Base-by-base conservation (phyloP, 2,113 vertebrate genomes). In the Xiphias gladius region DNA sequence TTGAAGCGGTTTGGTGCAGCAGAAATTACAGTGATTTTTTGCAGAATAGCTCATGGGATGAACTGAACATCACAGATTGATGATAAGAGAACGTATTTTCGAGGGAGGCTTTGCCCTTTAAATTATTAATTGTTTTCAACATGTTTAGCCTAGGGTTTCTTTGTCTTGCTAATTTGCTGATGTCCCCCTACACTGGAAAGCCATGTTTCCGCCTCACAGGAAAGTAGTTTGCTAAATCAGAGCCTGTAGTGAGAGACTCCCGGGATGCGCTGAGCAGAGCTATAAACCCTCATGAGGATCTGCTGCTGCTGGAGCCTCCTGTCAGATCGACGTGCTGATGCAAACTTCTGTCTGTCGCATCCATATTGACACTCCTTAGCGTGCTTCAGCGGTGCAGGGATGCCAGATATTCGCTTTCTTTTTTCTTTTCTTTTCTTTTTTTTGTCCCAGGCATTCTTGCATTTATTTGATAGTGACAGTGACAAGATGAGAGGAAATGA, bases 101-200 rank as follows among this genome's bases (percentile, higher is more conserved):
- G 28, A 76, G 67, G 61, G 66, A 71, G 64, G 70, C 57, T 62
- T 73, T 62, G 59, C 74, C 83, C 89, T 86, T 80, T 91, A 58
- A 83, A 90, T 87, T 67, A 88, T 86, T 84, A 24, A 91, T 80
- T 64, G 57, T 83, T 59, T 77, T 65, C 76, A 85, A 76, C 66
- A 57, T 79, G 77, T 89, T 65, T 82, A 41, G 87, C 92, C 89
- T 55, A 55, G 83, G 89, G 90, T 89, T 86, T 91, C 90, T 92
- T 93, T 90, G 89, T 83, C 75, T 90, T 87, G 76, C 61, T 93
- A 89, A 93, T 91, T 87, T 81, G 72, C 90, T 52, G 72, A 74
- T 65, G 84, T 82, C 86, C 82, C 77, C 76, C 17, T 22, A n/a
- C 68, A 41, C 32, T 37, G 64, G 35, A 66, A 58, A 81, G 59